These are phyloP conservation scores for Oenanthe melanoleuca DNA, from an alignment of 2,113 vertebrate genomes.

Conservation along the genomic window DNA sequence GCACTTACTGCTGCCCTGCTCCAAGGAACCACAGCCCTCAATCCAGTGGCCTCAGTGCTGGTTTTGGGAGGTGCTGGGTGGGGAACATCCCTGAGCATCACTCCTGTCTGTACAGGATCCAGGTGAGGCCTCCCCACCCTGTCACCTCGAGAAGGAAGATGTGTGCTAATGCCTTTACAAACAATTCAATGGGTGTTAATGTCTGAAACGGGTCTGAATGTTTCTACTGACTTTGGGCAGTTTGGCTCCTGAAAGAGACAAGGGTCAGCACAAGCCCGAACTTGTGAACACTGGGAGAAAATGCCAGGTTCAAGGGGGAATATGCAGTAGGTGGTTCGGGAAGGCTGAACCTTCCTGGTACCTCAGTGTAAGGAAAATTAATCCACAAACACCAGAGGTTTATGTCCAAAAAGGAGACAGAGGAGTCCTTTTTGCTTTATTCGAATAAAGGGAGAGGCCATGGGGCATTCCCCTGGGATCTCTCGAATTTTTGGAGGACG, in stretches of 20 bases:
- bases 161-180: neutral
- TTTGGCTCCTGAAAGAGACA: neutral
- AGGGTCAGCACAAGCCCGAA: too few relatives aligned
- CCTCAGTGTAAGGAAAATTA: too few relatives aligned
- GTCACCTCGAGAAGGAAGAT: neutral
- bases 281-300: neutral
- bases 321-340: fast-evolving
- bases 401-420: too few relatives aligned
- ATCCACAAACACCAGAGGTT: too few relatives aligned
- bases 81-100: fast-evolving
- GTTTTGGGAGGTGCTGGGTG: neutral
- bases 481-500: too few relatives aligned
- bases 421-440: too few relatives aligned
- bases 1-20: neutral
- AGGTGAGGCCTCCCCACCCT: neutral
- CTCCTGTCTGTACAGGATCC: fast-evolving
- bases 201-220: neutral
- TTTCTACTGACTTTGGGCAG: neutral
- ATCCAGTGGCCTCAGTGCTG: fast-evolving
- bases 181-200: too few relatives aligned
- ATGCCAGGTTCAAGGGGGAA: neutral
- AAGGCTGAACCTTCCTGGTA: neutral
- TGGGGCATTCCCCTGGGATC: too few relatives aligned
- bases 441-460: too few relatives aligned
- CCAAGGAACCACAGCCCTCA: neutral